A percentile compares a stretch with the other conserved stretches of the same genome.
Evolutionary conservation across 2,113 vertebrate species (phyloP).

Genomic region (Garra rufa): DNA sequence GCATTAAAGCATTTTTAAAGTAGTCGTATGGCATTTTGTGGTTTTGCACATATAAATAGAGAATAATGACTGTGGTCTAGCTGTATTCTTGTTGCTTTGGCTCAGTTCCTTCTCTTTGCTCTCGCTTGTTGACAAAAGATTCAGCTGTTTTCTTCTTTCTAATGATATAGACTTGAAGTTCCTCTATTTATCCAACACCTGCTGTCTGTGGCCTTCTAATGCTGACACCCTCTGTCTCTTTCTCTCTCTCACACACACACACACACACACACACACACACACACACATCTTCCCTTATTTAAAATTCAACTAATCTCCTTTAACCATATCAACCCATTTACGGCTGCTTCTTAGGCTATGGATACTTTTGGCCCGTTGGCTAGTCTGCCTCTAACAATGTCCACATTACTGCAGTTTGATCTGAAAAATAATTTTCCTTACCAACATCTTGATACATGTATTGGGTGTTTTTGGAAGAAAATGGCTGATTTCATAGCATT

Average conservation of each 20-base stretch:
- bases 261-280: too few relatives aligned
- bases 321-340: slow-evolving; percentile 7
- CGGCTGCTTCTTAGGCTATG: neutral
- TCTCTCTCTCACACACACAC: slow-evolving; percentile 15
- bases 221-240: slow-evolving; percentile 29
- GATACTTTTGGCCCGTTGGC: neutral
- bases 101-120: neutral
- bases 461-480: neutral
- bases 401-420: neutral
- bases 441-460: neutral
- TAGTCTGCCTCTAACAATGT: neutral
- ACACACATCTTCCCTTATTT: neutral
- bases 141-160: slow-evolving; percentile 22
- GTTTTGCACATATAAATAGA: neutral
- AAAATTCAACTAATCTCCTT: slow-evolving; percentile 32
- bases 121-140: slow-evolving; percentile 30
- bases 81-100: neutral
- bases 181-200: slow-evolving; percentile 38
- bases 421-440: neutral
- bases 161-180: neutral
- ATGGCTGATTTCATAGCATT: neutral
- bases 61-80: neutral
- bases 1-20: neutral
- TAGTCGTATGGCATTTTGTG: neutral
- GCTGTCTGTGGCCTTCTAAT: slow-evolving; percentile 11